phyloP scores from a whole-genome alignment of 2,113 vertebrate genomes.

The Malurus alboscapulatus region DNA sequence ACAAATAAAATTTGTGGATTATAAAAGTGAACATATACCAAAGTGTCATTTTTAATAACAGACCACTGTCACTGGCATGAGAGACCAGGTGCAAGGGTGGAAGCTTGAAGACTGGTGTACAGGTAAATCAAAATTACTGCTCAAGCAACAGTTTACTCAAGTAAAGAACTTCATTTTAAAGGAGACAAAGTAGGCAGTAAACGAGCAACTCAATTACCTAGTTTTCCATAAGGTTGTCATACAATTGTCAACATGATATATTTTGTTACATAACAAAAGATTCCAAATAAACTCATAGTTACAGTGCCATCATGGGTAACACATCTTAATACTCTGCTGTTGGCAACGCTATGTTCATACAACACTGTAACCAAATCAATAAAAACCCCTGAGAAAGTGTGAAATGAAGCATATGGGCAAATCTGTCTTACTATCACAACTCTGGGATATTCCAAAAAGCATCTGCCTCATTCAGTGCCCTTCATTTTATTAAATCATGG shows the following conservation, averaged over 20 bases:
- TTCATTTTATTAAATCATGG: neutral
- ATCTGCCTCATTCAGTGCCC: neutral
- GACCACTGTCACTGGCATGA: neutral
- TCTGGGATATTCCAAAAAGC: conserved; percentile 30
- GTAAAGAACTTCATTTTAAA: neutral
- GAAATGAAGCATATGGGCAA: conserved; percentile 49
- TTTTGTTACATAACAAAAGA: conserved; percentile 34
- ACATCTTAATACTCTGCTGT: conserved; percentile 17
- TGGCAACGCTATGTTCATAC: conserved; percentile 10
- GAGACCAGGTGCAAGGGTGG: neutral
- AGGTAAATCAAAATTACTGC: neutral
- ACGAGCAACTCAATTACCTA: neutral
- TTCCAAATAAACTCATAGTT: conserved; percentile 11
- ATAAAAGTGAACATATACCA: neutral
- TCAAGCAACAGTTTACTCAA: neutral
- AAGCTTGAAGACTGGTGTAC: neutral
- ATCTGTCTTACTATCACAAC: conserved; percentile 7
- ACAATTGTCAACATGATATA: neutral
- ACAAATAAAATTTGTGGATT: neutral
- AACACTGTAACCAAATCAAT: conserved; percentile 32
- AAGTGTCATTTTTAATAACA: neutral
- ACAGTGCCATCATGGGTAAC: neutral
- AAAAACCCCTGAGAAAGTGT: conserved; percentile 41
- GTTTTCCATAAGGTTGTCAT: conserved; percentile 7
- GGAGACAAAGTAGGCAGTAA: neutral